These are phyloP conservation scores for Rhinopomastus cyanomelas DNA, from an alignment of 2,113 vertebrate species.

Conservation along the genomic window DNA sequence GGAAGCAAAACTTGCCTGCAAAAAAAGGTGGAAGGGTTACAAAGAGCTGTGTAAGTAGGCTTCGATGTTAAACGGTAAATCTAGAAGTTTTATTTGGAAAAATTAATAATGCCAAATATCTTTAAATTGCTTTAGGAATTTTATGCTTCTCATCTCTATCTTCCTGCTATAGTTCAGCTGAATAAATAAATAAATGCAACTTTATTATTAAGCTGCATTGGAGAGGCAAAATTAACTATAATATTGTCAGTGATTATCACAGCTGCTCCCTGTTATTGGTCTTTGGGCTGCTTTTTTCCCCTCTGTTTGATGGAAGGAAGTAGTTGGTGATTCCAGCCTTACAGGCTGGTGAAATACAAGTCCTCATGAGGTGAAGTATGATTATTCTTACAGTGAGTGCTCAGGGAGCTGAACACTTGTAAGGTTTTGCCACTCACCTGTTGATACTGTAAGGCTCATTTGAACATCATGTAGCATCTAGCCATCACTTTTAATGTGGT, in stretches of 20 bases:
- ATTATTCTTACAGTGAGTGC: background rate
- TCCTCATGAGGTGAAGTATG: background rate
- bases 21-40: background rate
- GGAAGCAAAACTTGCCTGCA: background rate
- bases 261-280: background rate
- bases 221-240: background rate
- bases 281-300: background rate
- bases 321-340: background rate
- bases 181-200: background rate
- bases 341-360: background rate
- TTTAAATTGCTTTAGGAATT: background rate
- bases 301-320: background rate
- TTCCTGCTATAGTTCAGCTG: background rate
- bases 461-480: background rate
- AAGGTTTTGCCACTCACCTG: background rate
- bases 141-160: background rate
- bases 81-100: background rate
- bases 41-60: background rate
- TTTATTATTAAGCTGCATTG: background rate
- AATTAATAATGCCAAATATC: background rate
- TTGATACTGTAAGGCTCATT: background rate
- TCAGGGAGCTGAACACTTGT: background rate
- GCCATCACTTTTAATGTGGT: background rate
- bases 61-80: background rate
- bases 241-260: background rate